Conservation (phyloP, 2,888 invertebrate species). For the Trilocha varians region DNA sequence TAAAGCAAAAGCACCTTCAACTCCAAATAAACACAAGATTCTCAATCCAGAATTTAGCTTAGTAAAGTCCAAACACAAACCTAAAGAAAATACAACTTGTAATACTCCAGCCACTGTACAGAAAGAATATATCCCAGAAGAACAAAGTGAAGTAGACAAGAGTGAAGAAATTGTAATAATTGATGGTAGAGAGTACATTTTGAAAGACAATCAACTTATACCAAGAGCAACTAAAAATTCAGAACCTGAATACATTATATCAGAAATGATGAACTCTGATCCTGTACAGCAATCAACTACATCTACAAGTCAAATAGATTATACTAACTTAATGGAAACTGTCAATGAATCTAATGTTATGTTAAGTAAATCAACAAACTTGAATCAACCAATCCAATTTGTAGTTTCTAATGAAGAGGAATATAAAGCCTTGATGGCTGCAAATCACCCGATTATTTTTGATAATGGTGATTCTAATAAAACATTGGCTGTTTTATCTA, state of each 20-base stretch:
- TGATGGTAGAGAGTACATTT: constrained; percentile 74
- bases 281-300: constrained; percentile 24
- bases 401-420: constrained; percentile 68
- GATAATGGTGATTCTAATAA: constrained; percentile 49
- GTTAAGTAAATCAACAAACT: constrained; percentile 37
- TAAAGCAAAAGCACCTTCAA: constrained; percentile 21
- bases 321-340: constrained; percentile 26
- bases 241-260: constrained; percentile 33
- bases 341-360: constrained; percentile 34
- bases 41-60: constrained; percentile 44
- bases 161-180: constrained; percentile 59
- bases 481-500: constrained; percentile 49
- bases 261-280: constrained; percentile 34
- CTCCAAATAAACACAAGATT: constrained; percentile 51
- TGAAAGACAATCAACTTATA: constrained; percentile 52
- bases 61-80: constrained; percentile 19
- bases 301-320: constrained; percentile 40
- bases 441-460: constrained; percentile 61
- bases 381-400: constrained; percentile 59
- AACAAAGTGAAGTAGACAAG: constrained; percentile 13
- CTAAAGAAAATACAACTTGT: constrained; percentile 12
- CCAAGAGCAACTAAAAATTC: constrained; percentile 28
- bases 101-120: constrained; percentile 20
- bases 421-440: constrained; percentile 58
- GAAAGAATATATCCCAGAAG: constrained; percentile 33